Conservation (phyloP, 2,113 vertebrate genomes). For the Nettapus auritus region DNA sequence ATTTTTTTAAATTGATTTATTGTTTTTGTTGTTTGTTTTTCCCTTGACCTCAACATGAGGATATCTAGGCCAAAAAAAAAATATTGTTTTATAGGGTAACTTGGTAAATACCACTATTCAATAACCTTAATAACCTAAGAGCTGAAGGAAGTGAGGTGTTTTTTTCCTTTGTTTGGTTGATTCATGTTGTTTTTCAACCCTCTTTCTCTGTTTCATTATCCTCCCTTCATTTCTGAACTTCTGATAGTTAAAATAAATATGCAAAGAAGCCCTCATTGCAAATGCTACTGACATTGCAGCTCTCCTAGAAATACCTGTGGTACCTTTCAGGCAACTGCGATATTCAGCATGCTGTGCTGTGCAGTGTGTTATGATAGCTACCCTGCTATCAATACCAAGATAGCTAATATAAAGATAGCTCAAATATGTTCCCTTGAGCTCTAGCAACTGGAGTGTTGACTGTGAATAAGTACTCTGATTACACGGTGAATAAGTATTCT, state of each 20-base stretch:
- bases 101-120: background rate
- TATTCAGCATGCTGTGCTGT: background rate
- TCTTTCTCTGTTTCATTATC: background rate
- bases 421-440: conserved; percentile 35
- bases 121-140: background rate
- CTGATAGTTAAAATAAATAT: background rate
- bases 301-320: background rate
- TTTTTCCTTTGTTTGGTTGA: background rate
- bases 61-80: background rate
- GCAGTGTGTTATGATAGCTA: conserved; percentile 15
- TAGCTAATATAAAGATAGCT: conserved; percentile 56
- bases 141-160: background rate
- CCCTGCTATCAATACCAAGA: background rate
- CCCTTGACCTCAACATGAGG: background rate
- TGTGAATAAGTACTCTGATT: conserved; percentile 58
- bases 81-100: background rate
- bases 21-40: too few species aligned
- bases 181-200: background rate
- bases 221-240: background rate
- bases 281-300: background rate
- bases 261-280: background rate
- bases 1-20: background rate
- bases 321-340: background rate
- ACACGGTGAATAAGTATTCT: background rate
- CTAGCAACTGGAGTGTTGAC: conserved; percentile 7